Evolutionary conservation across 1,140 invertebrate species (phyloP).

Genomic region (Spodoptera litura): DNA sequence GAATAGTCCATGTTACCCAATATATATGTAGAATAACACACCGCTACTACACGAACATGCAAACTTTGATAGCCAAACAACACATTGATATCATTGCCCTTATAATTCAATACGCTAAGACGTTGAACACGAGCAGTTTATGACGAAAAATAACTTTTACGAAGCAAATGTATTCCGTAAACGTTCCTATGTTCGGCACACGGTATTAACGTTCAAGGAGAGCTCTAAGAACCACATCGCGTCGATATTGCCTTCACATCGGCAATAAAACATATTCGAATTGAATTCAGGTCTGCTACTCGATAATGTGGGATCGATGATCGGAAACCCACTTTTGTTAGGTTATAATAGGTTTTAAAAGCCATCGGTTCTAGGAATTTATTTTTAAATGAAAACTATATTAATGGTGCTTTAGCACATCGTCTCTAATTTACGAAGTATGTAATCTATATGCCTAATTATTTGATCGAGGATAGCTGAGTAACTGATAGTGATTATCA

Average conservation of each 20-base stretch:
- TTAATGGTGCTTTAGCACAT: too few species aligned
- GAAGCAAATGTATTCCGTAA: slow-evolving; percentile 31
- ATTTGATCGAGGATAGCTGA: too few species aligned
- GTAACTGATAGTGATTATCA: too few species aligned
- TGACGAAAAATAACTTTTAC: slow-evolving; percentile 43
- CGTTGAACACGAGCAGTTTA: slow-evolving; percentile 28
- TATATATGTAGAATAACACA: background rate
- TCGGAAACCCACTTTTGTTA: background rate
- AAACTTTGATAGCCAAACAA: background rate
- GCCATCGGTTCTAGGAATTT: too few species aligned
- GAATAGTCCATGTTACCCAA: too few species aligned
- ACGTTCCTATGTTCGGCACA: background rate
- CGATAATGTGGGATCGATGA: slow-evolving; percentile 12
- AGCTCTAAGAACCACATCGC: slow-evolving; percentile 20
- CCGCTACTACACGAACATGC: background rate
- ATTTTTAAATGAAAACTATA: too few species aligned
- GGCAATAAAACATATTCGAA: slow-evolving; percentile 41
- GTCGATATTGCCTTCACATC: slow-evolving; percentile 24
- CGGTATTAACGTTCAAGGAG: slow-evolving; percentile 23
- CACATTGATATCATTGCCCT: background rate
- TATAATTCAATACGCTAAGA: slow-evolving; percentile 34
- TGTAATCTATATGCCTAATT: too few species aligned
- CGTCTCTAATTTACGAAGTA: too few species aligned
- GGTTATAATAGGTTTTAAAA: too few species aligned
- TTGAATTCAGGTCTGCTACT: slow-evolving; percentile 18